Evolutionary conservation across 2,888 invertebrate genomes (phyloP), one percentile per base, ranked within the genome.

Genomic region (Agonopterix heracliana): DNA sequence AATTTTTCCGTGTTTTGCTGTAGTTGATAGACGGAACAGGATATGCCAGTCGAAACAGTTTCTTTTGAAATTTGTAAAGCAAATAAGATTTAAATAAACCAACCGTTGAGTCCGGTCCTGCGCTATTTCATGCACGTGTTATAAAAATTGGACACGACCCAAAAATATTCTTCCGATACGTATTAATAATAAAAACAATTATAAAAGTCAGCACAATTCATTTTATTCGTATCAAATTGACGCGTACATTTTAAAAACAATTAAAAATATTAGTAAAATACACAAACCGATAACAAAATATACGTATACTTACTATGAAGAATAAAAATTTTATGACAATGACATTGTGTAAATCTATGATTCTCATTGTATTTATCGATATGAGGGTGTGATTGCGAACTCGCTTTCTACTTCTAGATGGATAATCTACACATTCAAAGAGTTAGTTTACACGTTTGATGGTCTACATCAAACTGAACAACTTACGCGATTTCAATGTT

Each of bases 171-270:
- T 51, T 34, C 44, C 58, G 56, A 46, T 50, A 48, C 51, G 51
- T 54, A 42, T 55, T 56, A 57, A 52, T 62, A 57, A 63, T 50
- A 52, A 44, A 56, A 49, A 47, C 34, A 38, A 38, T n/a, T 47
- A 40, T 9, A 14, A 50, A 59, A 51, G 52, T 66, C 59, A 35
- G 45, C 62, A 59, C 63, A 73, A 57, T 59, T 68, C 54, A 62
- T 66, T 77, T 78, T 78, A 74, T 78, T 59, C 38, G 66, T 73
- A 74, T 72, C 68, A 72, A 75, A 73, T 60, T 62, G 63, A 66
- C 67, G 68, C 64, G 54, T 66, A 65, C 56, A 64, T 56, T 67
- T 54, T 57, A 72, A 67, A 73, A 75, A 70, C 69, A 66, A 62
- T 68, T 58, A 53, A 50, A 56, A 66, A 63, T 65, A 68, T 67